Evolutionary conservation across 2,888 invertebrate species (phyloP), one percentile per base, ranked within the genome.

Genomic region (Zhuqinia jingwanae): DNA sequence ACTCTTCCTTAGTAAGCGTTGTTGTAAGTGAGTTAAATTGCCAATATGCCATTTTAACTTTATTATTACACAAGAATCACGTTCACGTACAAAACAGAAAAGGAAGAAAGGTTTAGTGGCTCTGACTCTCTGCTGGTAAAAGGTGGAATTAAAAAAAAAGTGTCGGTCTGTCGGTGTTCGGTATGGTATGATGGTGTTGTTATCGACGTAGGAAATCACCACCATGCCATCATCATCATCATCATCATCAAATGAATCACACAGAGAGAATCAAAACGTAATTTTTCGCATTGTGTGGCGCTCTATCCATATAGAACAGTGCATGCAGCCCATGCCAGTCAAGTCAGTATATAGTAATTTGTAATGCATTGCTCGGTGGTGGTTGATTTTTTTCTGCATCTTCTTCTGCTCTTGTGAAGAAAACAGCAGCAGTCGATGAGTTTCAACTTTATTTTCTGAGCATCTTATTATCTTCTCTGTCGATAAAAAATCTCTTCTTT

Each of bases 11-110:
- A 17, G 53, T 20, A 2, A n/a, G 47, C 47, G 17, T 11, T 53
- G 17, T 5, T n/a, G 53, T 17, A 53, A 50, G 47, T 47, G 73
- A 73, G 75, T 53, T 53, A 53, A 75, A 75, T 75, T 75, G 75
- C 53, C 75, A 75, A 75, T 70, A 70, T 53, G 53, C 53, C 53
- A 53, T 53, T 53, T 53, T 53, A 53, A 53, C 53, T 53, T 47
- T 47, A 47, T 47, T 53, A 47, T 47, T 47, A 47, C 15, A 53
- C 53, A n/a, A 6, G 53, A 53, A n/a, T 3, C 36, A 53, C 53
- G 17, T n/a, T n/a, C n/a, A 53, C 17, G 53, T 53, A 53, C 1
- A 17, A n/a, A 53, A n/a, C 1, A 53, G 1, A 3, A n/a, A 11
- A 53, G 17, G 17, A 53, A 53, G 17, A 53, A 53, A 17, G 53